Percentiles rank a stretch among this genome's conserved stretches.
Conservation (phyloP, 2,113 vertebrate genomes). For the Hemichromis elongatus region DNA sequence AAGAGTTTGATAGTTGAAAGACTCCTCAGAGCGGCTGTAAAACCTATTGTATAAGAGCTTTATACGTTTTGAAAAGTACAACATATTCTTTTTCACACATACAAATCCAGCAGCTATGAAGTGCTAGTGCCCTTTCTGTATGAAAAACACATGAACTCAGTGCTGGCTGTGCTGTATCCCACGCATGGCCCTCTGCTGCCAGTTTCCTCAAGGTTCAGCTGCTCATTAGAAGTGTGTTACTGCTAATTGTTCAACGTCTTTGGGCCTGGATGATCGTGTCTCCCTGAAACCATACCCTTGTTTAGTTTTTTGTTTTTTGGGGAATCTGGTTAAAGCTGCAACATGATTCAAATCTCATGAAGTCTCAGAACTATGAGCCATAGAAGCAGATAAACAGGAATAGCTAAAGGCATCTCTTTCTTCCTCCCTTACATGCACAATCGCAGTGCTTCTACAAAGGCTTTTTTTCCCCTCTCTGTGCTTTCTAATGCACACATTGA, state of each 20-base stretch:
- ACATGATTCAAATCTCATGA: background rate
- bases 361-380: background rate
- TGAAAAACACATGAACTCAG: conserved; percentile 41
- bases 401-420: conserved; percentile 34
- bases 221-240: conserved; percentile 30
- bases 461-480: background rate
- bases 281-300: background rate
- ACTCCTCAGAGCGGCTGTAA: background rate
- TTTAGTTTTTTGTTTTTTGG: background rate
- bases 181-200: background rate
- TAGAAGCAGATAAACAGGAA: conserved; percentile 26
- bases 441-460: background rate
- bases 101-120: conserved; percentile 4
- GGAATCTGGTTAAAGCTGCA: background rate
- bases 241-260: conserved; percentile 26
- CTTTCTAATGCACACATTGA: conserved; percentile 13
- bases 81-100: background rate
- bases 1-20: background rate
- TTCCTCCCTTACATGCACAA: background rate
- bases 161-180: conserved; percentile 7
- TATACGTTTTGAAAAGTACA: background rate
- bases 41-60: background rate
- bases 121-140: background rate
- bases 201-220: conserved; percentile 25
- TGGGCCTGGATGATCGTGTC: background rate